These are phyloP conservation scores for Tauraco erythrolophus DNA, from an alignment of 2,113 vertebrate genomes.

Conservation along the genomic window DNA sequence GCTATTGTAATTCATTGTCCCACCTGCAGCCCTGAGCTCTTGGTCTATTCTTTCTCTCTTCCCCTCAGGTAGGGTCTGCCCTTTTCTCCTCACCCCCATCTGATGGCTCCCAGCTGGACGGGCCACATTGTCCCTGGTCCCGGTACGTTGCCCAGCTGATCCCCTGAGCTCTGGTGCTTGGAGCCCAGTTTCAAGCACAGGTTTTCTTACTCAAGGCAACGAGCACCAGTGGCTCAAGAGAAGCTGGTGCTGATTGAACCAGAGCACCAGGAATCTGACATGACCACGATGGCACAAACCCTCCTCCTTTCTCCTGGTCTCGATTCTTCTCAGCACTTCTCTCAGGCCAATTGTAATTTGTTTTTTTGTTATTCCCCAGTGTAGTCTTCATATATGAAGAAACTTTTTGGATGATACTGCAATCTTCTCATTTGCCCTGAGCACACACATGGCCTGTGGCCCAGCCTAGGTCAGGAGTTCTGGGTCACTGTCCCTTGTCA, in stretches of 20 bases:
- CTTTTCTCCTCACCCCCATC: neutral
- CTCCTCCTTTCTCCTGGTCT: neutral
- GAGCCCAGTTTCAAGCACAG: neutral
- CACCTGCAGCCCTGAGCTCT: neutral
- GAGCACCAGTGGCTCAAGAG: neutral
- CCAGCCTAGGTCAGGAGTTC: neutral
- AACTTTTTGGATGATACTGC: neutral
- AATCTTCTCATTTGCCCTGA: neutral
- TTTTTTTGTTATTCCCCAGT: neutral
- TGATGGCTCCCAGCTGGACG: fast-evolving
- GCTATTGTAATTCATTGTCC: neutral
- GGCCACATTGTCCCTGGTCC: neutral
- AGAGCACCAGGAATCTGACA: neutral
- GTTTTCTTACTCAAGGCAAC: neutral
- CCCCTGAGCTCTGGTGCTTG: neutral
- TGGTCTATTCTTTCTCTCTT: neutral
- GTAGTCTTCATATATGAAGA: neutral
- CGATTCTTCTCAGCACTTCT: neutral
- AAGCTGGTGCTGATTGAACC: neutral
- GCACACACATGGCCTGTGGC: neutral
- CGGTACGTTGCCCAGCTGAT: fast-evolving
- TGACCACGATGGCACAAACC: fast-evolving
- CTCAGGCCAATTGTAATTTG: fast-evolving
- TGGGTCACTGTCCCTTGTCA: neutral
- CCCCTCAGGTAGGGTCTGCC: neutral